Evolutionary conservation across 2,888 invertebrate genomes (phyloP).

Genomic region (Spilarctia lutea): DNA sequence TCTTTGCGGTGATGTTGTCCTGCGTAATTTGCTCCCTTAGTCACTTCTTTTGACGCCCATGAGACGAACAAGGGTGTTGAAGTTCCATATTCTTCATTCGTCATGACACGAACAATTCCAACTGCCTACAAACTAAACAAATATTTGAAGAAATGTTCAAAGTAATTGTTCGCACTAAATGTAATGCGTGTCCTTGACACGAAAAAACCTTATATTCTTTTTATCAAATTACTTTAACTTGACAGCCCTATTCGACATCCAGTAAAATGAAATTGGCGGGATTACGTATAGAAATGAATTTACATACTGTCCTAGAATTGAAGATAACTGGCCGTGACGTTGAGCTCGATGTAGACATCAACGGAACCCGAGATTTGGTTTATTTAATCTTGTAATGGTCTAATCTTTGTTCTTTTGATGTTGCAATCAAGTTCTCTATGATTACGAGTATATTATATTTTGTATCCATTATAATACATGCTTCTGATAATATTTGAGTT

Average conservation of each 20-base stretch:
- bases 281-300: conserved; percentile 26
- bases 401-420: conserved; percentile 4
- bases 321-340: conserved; percentile 12
- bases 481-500: not conserved
- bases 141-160: not conserved
- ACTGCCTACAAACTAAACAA: not conserved
- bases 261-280: conserved; percentile 43
- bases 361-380: conserved; percentile 1
- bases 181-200: not conserved
- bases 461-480: not conserved
- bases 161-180: not conserved
- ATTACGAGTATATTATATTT: conserved; percentile 1
- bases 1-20: too few species aligned
- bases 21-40: too few species aligned
- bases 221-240: not conserved
- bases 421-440: not conserved
- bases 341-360: not conserved
- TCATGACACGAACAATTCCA: not conserved
- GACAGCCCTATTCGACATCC: conserved; percentile 23
- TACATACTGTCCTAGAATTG: conserved; percentile 16
- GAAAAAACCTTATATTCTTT: not conserved
- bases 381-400: conserved; percentile 19
- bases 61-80: too few species aligned
- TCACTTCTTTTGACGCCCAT: too few species aligned
- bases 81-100: too few species aligned